Percentiles rank a stretch among this genome's conserved stretches.
Conservation (phyloP, 1,140 invertebrate species). For the Formica exsecta region DNA sequence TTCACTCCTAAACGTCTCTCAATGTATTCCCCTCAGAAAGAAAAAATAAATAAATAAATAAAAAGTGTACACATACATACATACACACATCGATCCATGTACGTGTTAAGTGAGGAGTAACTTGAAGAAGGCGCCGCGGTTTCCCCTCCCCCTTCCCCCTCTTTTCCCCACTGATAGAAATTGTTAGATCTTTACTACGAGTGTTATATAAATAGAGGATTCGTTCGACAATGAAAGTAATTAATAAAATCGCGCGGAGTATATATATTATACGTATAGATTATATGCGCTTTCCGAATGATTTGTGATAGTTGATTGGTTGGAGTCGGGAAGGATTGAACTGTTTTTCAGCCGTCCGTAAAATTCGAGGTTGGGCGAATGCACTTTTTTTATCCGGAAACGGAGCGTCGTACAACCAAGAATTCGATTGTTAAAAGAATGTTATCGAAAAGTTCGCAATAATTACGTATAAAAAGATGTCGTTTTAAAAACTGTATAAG, state of each 20-base stretch:
- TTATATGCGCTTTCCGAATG: conserved; percentile 66
- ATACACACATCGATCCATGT: conserved; percentile 33
- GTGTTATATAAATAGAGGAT: conserved; percentile 56
- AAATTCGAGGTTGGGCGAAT: conserved; percentile 37
- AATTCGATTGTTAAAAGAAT: neutral
- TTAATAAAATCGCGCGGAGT: conserved; percentile 66
- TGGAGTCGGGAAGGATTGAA: conserved; percentile 30
- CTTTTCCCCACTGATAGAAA: conserved; percentile 32
- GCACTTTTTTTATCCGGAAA: conserved; percentile 28
- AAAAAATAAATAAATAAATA: conserved; percentile 23
- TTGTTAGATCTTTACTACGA: conserved; percentile 66
- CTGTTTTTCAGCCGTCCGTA: conserved; percentile 68
- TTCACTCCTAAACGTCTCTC: conserved; percentile 66
- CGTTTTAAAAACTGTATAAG: neutral
- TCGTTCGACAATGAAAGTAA: conserved; percentile 77
- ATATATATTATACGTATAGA: conserved; percentile 59
- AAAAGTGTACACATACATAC: neutral
- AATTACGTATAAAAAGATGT: conserved; percentile 29
- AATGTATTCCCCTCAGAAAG: conserved; percentile 42
- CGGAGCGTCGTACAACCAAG: neutral
- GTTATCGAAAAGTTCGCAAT: conserved; percentile 28
- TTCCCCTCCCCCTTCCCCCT: neutral
- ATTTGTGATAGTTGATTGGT: conserved; percentile 71
- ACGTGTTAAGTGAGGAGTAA: conserved; percentile 37
- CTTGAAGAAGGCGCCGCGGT: conserved; percentile 14